Evolutionary conservation across 2,113 vertebrate species (phyloP).

Genomic region (Trematomus loennbergii): DNA sequence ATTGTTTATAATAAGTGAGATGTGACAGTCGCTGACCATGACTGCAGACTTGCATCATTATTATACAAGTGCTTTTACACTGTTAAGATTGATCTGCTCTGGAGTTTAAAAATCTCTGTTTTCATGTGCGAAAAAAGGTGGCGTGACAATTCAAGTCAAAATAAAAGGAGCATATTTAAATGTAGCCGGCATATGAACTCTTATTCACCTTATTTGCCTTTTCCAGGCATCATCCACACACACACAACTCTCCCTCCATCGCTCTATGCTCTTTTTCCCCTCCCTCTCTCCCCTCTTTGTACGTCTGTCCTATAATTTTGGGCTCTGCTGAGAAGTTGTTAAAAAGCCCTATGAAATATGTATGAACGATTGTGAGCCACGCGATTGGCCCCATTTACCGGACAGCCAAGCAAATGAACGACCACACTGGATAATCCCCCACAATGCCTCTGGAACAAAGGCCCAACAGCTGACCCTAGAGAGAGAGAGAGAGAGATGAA

Average conservation of each 20-base stretch:
- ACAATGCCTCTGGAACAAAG: slow-evolving; percentile 83
- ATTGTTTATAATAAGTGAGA: not conserved
- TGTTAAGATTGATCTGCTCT: not conserved
- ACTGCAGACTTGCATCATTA: not conserved
- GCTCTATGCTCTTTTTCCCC: not conserved
- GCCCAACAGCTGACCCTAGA: slow-evolving; percentile 82
- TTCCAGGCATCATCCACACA: slow-evolving; percentile 34
- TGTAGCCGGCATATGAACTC: not conserved
- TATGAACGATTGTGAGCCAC: slow-evolving; percentile 82
- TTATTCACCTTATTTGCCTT: slow-evolving; percentile 56
- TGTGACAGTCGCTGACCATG: not conserved
- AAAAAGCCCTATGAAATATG: slow-evolving; percentile 82
- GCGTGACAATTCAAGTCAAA: not conserved
- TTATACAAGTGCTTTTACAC: not conserved
- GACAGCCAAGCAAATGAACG: slow-evolving; percentile 77
- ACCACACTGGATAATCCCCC: slow-evolving; percentile 81
- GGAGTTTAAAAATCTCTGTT: not conserved
- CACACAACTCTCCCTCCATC: slow-evolving; percentile 6
- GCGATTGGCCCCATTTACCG: slow-evolving; percentile 80
- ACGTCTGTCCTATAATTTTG: slow-evolving; percentile 80
- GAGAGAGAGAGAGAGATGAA: slow-evolving; percentile 50
- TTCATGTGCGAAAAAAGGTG: not conserved
- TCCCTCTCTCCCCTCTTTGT: slow-evolving; percentile 50
- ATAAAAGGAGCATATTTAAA: not conserved
- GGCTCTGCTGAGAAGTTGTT: slow-evolving; percentile 78